These are phyloP conservation scores for Panopea generosa DNA, from an alignment of 2,888 invertebrate species.

Conservation along the genomic window DNA sequence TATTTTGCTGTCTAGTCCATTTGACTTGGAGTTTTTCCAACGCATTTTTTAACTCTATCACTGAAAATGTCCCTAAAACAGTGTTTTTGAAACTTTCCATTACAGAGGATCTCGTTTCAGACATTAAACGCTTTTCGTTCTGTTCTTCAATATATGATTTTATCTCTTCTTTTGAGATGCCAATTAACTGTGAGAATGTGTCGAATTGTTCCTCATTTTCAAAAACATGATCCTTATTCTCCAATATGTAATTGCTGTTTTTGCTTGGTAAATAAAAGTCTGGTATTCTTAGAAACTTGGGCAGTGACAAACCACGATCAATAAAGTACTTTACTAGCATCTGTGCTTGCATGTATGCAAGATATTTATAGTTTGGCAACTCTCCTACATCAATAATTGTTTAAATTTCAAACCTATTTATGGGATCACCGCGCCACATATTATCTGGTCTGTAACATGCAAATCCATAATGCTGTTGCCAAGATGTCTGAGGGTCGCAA, in stretches of 20 bases:
- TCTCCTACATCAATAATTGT: slow-evolving; percentile 26
- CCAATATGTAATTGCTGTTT: slow-evolving; percentile 21
- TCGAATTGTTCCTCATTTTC: no score
- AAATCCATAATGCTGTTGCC: slow-evolving; percentile 32
- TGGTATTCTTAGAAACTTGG: slow-evolving; percentile 18
- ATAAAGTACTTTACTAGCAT: slow-evolving; percentile 28
- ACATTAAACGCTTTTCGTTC: slow-evolving; percentile 10
- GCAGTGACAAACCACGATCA: slow-evolving; percentile 5
- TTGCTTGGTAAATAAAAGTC: slow-evolving; percentile 25
- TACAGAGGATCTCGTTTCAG: not conserved
- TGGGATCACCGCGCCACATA: slow-evolving; percentile 16
- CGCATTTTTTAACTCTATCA: slow-evolving; percentile 6
- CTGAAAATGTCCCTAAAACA: no score
- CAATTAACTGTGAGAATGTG: no score
- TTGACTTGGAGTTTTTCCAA: slow-evolving; percentile 2
- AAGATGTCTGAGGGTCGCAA: slow-evolving; percentile 11
- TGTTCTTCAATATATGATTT: slow-evolving; percentile 19
- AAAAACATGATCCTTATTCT: slow-evolving; percentile 13
- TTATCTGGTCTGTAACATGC: slow-evolving; percentile 16
- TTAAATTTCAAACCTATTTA: slow-evolving; percentile 29
- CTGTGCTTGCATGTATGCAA: slow-evolving; percentile 18
- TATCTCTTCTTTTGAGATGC: no score
- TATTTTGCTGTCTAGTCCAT: not conserved
- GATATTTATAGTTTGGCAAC: slow-evolving; percentile 28
- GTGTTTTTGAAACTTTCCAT: slow-evolving; percentile 2